A percentile compares a stretch with the other conserved stretches of the same genome.
Evolutionary conservation across 2,888 invertebrate species (phyloP).

Genomic region (Cheilosia pagana): DNA sequence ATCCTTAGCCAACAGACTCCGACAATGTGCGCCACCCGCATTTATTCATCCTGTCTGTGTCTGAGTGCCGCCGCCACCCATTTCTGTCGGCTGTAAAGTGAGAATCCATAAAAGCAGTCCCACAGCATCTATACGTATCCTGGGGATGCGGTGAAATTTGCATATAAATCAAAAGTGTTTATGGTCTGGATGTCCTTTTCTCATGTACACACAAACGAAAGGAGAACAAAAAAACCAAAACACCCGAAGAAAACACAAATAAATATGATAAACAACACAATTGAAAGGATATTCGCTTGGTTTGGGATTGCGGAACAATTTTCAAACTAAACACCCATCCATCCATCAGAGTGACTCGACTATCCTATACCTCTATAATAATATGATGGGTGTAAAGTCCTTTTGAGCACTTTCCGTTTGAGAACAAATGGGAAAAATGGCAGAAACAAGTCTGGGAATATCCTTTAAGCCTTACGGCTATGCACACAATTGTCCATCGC

Average conservation of each 20-base stretch:
- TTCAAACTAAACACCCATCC: conserved; percentile 12
- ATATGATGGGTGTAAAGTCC: conserved; percentile 46
- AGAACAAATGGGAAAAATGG: conserved; percentile 38
- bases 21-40: conserved; percentile 7
- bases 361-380: neutral
- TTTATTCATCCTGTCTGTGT: conserved; percentile 38
- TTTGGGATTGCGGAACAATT: conserved; percentile 55
- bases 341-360: neutral
- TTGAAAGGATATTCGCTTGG: conserved; percentile 70
- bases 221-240: conserved; percentile 6
- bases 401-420: conserved; percentile 49
- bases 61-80: neutral
- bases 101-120: conserved; percentile 45
- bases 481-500: conserved; percentile 44
- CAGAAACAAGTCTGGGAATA: conserved; percentile 16
- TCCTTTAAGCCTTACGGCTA: conserved; percentile 52
- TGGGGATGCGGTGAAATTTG: conserved; percentile 63
- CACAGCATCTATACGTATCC: conserved; percentile 1
- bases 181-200: conserved; percentile 73
- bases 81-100: conserved; percentile 29
- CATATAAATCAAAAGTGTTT: conserved; percentile 75
- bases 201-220: conserved; percentile 14
- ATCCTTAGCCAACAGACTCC: conserved; percentile 33
- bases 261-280: conserved; percentile 73
- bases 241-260: conserved; percentile 54